These are phyloP conservation scores for Pangasius macronema DNA, from an alignment of 2,797 vertebrate genomes.

Conservation along the genomic window DNA sequence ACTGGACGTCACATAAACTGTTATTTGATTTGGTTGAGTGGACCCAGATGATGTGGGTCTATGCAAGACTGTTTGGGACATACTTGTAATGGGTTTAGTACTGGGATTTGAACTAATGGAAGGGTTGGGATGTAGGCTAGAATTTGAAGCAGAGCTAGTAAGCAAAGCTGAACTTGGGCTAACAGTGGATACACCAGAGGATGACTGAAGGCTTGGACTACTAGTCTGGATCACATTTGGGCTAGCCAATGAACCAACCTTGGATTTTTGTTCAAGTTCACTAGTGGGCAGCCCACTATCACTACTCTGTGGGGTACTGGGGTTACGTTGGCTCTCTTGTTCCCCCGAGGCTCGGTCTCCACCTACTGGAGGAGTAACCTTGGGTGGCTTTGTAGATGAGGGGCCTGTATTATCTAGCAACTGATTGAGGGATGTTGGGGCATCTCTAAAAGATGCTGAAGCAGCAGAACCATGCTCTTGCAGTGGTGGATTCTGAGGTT, in stretches of 20 bases:
- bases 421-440: conserved; percentile 93
- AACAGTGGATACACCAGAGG: conserved; percentile 60
- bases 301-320: conserved; percentile 63
- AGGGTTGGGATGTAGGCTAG: conserved; percentile 45
- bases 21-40: conserved; percentile 88
- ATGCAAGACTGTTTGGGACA: conserved; percentile 81
- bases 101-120: conserved; percentile 60
- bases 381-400: conserved; percentile 76
- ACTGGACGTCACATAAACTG: conserved; percentile 94
- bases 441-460: conserved; percentile 82
- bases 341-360: conserved; percentile 65
- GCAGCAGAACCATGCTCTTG: conserved; percentile 78
- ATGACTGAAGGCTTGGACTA: conserved; percentile 63
- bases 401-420: conserved; percentile 88
- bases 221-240: conserved; percentile 59
- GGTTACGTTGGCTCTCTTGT: conserved; percentile 60
- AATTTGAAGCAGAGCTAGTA: conserved; percentile 45
- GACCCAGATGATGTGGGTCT: conserved; percentile 84
- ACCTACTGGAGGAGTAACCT: conserved; percentile 50
- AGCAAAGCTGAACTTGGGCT: conserved; percentile 56
- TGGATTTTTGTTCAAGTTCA: conserved; percentile 71
- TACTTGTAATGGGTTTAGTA: conserved; percentile 71
- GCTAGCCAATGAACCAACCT: conserved; percentile 55
- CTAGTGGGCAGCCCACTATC: conserved; percentile 62
- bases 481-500: conserved; percentile 55